A percentile compares a stretch with the other conserved stretches of the same genome.
phyloP scores from a whole-genome alignment of 2,888 invertebrate genomes.

The Cenopis cana region DNA sequence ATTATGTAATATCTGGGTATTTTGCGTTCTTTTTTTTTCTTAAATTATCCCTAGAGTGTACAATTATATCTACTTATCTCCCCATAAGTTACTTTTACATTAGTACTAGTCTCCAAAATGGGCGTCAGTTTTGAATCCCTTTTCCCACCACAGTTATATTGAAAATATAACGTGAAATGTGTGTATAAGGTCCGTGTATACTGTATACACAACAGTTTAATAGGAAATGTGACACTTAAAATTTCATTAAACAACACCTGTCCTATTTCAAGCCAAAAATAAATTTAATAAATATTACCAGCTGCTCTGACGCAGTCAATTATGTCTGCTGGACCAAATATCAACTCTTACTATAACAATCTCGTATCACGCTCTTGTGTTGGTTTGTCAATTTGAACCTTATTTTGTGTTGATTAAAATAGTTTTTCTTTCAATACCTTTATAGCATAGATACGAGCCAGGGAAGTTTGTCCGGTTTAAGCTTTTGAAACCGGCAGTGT shows the following conservation, averaged over 20 bases:
- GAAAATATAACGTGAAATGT: background rate
- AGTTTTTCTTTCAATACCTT: background rate
- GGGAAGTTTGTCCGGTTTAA: conserved; percentile 5
- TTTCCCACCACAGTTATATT: background rate
- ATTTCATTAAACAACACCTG: conserved; percentile 14
- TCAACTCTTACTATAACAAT: conserved; percentile 1
- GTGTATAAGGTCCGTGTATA: background rate
- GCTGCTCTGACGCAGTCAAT: conserved; percentile 21
- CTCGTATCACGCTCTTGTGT: background rate
- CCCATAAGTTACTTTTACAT: background rate
- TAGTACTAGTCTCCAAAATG: background rate
- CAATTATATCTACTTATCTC: background rate
- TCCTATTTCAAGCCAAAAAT: conserved; percentile 15
- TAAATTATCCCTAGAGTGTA: background rate
- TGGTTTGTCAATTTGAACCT: background rate
- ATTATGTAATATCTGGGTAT: background rate
- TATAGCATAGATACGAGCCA: background rate
- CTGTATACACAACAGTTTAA: background rate
- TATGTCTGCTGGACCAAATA: conserved; percentile 17
- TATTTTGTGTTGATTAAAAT: background rate
- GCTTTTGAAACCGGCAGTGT: conserved; percentile 16
- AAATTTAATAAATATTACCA: conserved; percentile 27
- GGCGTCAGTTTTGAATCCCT: too few relatives aligned
- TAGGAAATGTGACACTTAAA: conserved; percentile 1
- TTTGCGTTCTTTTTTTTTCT: background rate